Percentiles rank a stretch among this genome's conserved stretches.
Evolutionary conservation across 2,797 vertebrate genomes (phyloP).

Genomic region (Amniataba percoides): DNA sequence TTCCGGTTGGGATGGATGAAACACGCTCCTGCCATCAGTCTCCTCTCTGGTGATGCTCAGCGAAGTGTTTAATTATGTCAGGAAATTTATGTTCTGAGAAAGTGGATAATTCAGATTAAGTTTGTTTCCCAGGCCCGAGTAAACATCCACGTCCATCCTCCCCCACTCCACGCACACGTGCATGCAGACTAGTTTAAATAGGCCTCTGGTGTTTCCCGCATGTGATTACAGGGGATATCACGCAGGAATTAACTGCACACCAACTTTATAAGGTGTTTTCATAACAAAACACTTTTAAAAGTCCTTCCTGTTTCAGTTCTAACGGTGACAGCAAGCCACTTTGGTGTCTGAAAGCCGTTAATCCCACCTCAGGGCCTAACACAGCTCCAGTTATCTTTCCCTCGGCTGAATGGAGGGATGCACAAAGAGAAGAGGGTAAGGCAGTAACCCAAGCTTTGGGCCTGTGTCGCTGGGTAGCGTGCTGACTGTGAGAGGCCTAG

Average conservation of each 20-base stretch:
- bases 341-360: constrained; percentile 62
- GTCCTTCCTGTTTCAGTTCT: constrained; percentile 41
- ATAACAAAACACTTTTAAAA: constrained; percentile 16
- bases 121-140: constrained; percentile 64
- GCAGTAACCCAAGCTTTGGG: constrained; percentile 78
- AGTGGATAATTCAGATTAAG: constrained; percentile 56
- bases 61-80: constrained; percentile 79
- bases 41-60: constrained; percentile 58
- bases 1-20: constrained; percentile 70
- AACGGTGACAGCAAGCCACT: constrained; percentile 52
- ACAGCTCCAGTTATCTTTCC: constrained; percentile 69
- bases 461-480: constrained; percentile 76
- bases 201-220: constrained; percentile 19
- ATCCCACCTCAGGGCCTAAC: constrained; percentile 76
- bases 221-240: neutral
- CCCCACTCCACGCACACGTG: constrained; percentile 25
- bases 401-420: constrained; percentile 69
- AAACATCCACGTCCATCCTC: constrained; percentile 26
- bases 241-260: constrained; percentile 13
- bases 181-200: constrained; percentile 7
- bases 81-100: constrained; percentile 77
- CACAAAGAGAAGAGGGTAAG: constrained; percentile 78
- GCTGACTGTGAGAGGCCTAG: constrained; percentile 75
- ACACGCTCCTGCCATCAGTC: constrained; percentile 64
- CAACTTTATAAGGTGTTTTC: constrained; percentile 19